phyloP scores from a whole-genome alignment of 2,888 invertebrate genomes.

The Xestia ashworthii region DNA sequence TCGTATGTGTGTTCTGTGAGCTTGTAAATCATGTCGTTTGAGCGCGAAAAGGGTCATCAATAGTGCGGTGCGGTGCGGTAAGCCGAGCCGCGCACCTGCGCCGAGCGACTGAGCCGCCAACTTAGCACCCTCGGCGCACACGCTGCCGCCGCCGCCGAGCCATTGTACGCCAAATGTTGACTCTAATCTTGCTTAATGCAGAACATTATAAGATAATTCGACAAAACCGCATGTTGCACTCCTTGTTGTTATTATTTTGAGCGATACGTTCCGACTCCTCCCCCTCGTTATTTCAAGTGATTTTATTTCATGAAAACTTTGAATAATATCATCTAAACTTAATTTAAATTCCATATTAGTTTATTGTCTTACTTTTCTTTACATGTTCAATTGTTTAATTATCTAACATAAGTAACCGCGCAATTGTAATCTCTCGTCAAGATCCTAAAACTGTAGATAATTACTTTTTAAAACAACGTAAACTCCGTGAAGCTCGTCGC shows the following conservation, averaged over 20 bases:
- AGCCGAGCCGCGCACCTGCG: slow-evolving; percentile 82
- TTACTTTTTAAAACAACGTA: slow-evolving; percentile 75
- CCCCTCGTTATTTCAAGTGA: neutral
- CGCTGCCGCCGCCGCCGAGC: slow-evolving; percentile 23
- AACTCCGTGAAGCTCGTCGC: slow-evolving; percentile 67
- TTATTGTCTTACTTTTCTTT: neutral
- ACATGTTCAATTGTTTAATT: neutral
- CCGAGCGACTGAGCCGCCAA: slow-evolving; percentile 71
- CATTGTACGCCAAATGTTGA: slow-evolving; percentile 21
- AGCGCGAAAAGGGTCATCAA: slow-evolving; percentile 69
- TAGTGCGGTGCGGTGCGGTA: slow-evolving; percentile 73
- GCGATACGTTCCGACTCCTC: neutral
- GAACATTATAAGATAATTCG: slow-evolving; percentile 21
- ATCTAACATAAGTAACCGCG: slow-evolving; percentile 24
- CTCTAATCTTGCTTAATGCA: slow-evolving; percentile 43
- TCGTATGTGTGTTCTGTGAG: slow-evolving; percentile 35
- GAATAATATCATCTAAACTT: neutral
- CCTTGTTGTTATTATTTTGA: neutral
- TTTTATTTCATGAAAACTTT: neutral
- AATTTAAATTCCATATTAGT: neutral
- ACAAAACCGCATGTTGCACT: slow-evolving; percentile 1
- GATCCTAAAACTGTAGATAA: slow-evolving; percentile 67
- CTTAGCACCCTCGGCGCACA: slow-evolving; percentile 69
- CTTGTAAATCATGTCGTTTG: slow-evolving; percentile 57
- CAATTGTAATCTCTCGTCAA: slow-evolving; percentile 39